Percentiles rank a stretch among this genome's conserved stretches.
These are phyloP conservation scores for Druceiella hillmani DNA, from an alignment of 2,888 invertebrate species.

Conservation along the genomic window DNA sequence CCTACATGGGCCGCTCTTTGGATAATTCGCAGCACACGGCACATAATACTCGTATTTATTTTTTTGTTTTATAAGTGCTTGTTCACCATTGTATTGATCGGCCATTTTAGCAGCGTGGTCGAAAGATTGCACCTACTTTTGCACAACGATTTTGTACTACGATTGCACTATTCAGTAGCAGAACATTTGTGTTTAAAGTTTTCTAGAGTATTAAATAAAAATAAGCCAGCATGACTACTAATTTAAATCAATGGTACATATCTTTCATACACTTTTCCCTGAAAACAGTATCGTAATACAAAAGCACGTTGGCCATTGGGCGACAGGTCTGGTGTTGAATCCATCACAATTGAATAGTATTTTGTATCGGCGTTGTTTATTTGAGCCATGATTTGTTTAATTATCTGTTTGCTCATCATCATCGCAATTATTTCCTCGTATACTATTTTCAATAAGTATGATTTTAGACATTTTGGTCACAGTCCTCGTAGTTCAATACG, in stretches of 20 bases:
- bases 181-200: constrained; percentile 1
- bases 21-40: neutral
- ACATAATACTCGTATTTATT: constrained; percentile 3
- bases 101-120: constrained; percentile 3
- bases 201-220: constrained; percentile 2
- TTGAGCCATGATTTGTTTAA: constrained; percentile 3
- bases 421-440: constrained; percentile 4
- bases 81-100: constrained; percentile 1
- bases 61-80: constrained; percentile 4
- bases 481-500: too few relatives aligned
- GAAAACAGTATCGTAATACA: constrained; percentile 4
- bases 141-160: too few relatives aligned
- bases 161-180: too few relatives aligned
- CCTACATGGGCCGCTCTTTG: too few relatives aligned
- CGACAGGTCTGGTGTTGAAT: constrained; percentile 3
- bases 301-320: constrained; percentile 2
- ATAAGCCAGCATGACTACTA: constrained; percentile 3
- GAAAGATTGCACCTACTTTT: too few relatives aligned
- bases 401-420: too few relatives aligned
- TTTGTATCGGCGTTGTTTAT: constrained; percentile 1
- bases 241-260: neutral
- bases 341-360: constrained; percentile 1
- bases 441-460: constrained; percentile 1
- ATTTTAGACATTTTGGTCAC: too few relatives aligned
- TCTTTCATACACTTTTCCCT: constrained; percentile 3